Base-by-base conservation (phyloP, 2,888 invertebrate species). In the Cremastinae sp. region DNA sequence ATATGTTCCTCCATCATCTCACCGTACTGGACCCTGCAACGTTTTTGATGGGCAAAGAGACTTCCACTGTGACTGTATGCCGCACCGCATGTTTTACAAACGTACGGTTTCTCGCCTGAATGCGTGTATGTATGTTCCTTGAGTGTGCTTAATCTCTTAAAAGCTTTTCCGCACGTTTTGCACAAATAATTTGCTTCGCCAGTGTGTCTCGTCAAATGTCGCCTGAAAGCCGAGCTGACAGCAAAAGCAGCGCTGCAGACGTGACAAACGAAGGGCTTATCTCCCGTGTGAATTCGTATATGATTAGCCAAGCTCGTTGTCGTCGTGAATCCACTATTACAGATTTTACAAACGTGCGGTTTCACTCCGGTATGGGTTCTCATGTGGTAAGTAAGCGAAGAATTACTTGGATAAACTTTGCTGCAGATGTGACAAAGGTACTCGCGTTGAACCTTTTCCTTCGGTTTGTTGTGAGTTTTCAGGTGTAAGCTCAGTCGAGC, bases 41-140 rank as follows among this genome's bases (percentile, higher is more conserved):
- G 85, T 74, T 90, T 89, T 41, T 89, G 89, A 78, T 90, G 89
- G 3, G 89, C 89, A 45, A 90, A 90, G 5, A 90, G 80, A 75
- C 89, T 89, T 8, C 89, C 89, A 55, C 89, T 89, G 79, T 90
- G 89, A 65, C 89, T 90, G 75, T 89, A 90, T 12, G 90, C 90
- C 9, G 89, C 88, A 1, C 89, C 89, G 78, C 89, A 90, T 0
- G 89, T 89, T 74, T 90, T 90, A 68, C 89, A 90, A 1, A 89
- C 88, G 58, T 90, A 90, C 0, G 89, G 89, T 59, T 89, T 89
- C 75, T 90, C 89, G 0, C 89, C 89, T 16, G 89, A 89, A 72
- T 90, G 89, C 14, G 89, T 90, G 39, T 89, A 89, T 16, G 88
- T 89, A 74, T 90, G 89, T 71, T 90, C 89, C 70, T 90, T 89